phyloP scores from a whole-genome alignment of 1,140 invertebrate genomes.

The Ostrea denselamellosa region DNA sequence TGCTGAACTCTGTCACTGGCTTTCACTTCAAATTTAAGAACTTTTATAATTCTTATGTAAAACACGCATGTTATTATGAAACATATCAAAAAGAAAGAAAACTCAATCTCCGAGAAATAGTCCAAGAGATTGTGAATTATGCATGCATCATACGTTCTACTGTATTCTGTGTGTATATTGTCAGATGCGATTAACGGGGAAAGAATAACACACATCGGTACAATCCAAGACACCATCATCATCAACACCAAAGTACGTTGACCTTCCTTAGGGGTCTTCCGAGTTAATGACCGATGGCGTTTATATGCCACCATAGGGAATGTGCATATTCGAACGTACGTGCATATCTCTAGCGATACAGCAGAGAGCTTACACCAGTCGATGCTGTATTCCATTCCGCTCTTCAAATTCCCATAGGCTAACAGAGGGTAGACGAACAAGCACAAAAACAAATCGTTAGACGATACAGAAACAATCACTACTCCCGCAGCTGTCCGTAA shows the following conservation, averaged over 20 bases:
- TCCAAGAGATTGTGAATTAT: conserved; percentile 10
- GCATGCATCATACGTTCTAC: conserved; percentile 11
- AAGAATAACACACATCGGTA: background rate
- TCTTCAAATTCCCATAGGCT: background rate
- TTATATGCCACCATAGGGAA: conserved; percentile 41
- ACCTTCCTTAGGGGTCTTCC: background rate
- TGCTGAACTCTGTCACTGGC: background rate
- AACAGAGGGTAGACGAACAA: conserved; percentile 3
- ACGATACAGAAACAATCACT: background rate
- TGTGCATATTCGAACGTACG: conserved; percentile 21
- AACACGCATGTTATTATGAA: background rate
- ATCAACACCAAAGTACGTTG: background rate
- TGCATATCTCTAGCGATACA: background rate
- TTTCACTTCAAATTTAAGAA: background rate
- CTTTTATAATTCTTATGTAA: conserved; percentile 5
- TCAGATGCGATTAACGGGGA: background rate
- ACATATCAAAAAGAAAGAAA: conserved; percentile 28
- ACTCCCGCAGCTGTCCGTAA: background rate
- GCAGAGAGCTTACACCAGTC: background rate
- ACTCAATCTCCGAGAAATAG: background rate
- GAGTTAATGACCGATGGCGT: background rate
- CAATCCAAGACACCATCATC: conserved; percentile 3
- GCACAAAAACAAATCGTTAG: conserved; percentile 23
- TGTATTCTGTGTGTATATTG: conserved; percentile 18
- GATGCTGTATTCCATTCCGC: background rate